Percentiles rank a stretch among this genome's conserved stretches.
These are phyloP conservation scores for Notechis scutatus DNA, from an alignment of 2,113 vertebrate genomes.

Conservation along the genomic window DNA sequence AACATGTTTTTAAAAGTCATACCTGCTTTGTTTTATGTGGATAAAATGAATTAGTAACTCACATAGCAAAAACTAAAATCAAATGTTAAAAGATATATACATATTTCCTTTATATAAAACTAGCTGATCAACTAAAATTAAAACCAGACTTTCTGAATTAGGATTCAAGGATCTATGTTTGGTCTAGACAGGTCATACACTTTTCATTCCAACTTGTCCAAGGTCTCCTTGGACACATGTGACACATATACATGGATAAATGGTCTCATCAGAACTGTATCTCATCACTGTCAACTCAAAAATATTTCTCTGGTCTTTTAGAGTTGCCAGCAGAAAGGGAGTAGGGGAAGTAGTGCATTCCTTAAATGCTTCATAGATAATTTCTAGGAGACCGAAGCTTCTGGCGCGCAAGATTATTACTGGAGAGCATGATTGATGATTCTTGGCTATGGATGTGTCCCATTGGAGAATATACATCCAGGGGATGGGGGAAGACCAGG, in stretches of 20 bases:
- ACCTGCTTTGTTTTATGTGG: not conserved
- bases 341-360: no score
- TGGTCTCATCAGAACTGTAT: not conserved
- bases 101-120: not conserved
- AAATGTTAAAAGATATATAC: constrained; percentile 26
- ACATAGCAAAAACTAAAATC: constrained; percentile 20
- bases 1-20: not conserved
- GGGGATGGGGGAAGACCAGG: no score
- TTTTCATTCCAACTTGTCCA: not conserved
- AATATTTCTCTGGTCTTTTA: no score
- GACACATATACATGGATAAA: not conserved
- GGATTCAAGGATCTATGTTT: not conserved
- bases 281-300: not conserved
- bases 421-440: no score
- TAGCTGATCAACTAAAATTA: constrained; percentile 38
- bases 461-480: no score
- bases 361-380: no score
- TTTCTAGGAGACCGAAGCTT: no score
- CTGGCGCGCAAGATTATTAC: no score
- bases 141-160: not conserved
- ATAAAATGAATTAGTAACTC: constrained; percentile 7
- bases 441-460: no score
- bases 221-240: not conserved
- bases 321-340: no score
- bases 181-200: not conserved